These are phyloP conservation scores for Steinernema feltiae DNA, from an alignment of 1,140 invertebrate species.

Conservation along the genomic window DNA sequence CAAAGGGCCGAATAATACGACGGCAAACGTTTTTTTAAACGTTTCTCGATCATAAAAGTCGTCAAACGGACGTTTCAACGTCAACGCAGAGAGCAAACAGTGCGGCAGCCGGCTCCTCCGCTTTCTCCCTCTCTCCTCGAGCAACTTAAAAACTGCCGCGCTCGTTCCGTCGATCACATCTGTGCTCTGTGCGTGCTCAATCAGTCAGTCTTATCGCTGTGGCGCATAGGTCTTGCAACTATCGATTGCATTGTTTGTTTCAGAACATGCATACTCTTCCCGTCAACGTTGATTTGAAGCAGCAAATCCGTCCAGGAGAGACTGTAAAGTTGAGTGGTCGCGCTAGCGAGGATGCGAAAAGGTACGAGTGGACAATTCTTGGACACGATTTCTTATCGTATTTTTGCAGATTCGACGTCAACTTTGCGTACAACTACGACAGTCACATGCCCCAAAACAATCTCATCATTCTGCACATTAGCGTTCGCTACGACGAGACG, in stretches of 20 bases:
- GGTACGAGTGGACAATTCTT: too few relatives aligned
- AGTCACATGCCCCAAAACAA: too few relatives aligned
- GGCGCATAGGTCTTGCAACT: too few relatives aligned
- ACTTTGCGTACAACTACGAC: not conserved
- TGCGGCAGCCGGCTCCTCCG: too few relatives aligned
- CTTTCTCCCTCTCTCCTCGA: not conserved
- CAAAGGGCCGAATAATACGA: too few relatives aligned
- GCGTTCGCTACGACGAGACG: slow-evolving; percentile 26
- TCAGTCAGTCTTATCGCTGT: too few relatives aligned
- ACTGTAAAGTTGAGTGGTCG: not conserved
- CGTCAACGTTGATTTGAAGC: not conserved
- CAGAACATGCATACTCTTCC: not conserved
- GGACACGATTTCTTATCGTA: not conserved
- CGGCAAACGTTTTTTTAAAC: too few relatives aligned
- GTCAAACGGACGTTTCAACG: too few relatives aligned
- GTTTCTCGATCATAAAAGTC: too few relatives aligned
- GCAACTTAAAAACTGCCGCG: slow-evolving; percentile 12
- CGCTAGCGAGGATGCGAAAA: not conserved
- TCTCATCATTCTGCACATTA: not conserved
- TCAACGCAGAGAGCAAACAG: too few relatives aligned
- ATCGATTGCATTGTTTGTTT: not conserved
- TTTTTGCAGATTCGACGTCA: slow-evolving; percentile 2
- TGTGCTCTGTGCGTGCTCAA: too few relatives aligned
- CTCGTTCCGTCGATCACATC: not conserved
- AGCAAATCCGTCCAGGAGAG: slow-evolving; percentile 7